A percentile compares a stretch with the other conserved stretches of the same genome.
These are phyloP conservation scores for Trididemnum miniatum DNA, from an alignment of 23 tunicate species.

Conservation along the genomic window DNA sequence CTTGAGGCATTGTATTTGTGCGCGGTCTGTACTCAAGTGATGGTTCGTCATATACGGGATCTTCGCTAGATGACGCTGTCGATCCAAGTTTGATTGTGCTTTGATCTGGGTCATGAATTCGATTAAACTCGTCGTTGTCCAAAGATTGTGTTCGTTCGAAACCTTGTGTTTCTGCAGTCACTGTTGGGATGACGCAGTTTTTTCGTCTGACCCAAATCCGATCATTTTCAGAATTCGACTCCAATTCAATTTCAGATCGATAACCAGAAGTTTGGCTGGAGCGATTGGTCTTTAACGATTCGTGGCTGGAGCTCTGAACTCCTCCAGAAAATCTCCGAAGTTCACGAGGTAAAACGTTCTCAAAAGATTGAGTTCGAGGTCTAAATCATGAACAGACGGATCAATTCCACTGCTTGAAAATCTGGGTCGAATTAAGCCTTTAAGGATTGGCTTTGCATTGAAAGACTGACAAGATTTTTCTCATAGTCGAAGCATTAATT, in stretches of 20 bases:
- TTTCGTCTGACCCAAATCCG: slow-evolving; percentile 10
- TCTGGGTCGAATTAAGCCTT: background rate
- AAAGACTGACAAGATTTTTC: too few relatives aligned
- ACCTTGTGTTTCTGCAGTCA: background rate
- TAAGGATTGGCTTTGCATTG: too few relatives aligned
- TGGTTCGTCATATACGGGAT: slow-evolving; percentile 15
- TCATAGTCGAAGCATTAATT: too few relatives aligned
- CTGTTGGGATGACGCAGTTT: slow-evolving; percentile 30
- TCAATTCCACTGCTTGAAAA: too few relatives aligned
- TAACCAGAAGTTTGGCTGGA: slow-evolving; percentile 46
- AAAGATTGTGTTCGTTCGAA: slow-evolving; percentile 50
- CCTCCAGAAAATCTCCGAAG: background rate
- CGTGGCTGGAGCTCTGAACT: background rate
- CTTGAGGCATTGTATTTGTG: slow-evolving; percentile 35
- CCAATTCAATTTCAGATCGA: slow-evolving; percentile 58
- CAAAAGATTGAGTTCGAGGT: background rate
- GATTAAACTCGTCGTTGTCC: slow-evolving; percentile 7
- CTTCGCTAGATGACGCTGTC: slow-evolving; percentile 23
- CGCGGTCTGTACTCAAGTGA: slow-evolving; percentile 37
- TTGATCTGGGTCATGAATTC: too few relatives aligned
- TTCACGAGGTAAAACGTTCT: background rate
- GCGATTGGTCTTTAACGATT: background rate
- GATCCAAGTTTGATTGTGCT: background rate
- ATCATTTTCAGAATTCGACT: background rate
- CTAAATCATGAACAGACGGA: background rate